Evolutionary conservation across 1,140 invertebrate genomes (phyloP), one percentile per base, ranked within the genome.

Genomic region (Drosophila carrolli): DNA sequence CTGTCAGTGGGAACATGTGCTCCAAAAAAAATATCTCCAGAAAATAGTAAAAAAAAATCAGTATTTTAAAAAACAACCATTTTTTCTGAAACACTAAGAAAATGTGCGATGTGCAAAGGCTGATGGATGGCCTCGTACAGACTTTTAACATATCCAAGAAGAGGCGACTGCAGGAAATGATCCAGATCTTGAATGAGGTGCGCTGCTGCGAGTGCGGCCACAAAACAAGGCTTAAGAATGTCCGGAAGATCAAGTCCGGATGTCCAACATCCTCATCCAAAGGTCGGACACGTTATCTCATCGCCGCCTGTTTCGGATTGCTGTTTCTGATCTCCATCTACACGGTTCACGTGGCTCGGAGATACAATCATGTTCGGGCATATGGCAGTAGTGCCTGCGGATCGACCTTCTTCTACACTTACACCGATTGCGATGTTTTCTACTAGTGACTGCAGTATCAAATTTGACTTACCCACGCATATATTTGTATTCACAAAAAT

Each of bases 201-300:
- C 81, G 73, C 0, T 80, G 73, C 62, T 84, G 81, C 10, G 55
- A 81, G 0, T 86, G 81, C 23, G 62, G 72, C 8, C 81, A 84
- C 40, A 19, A 11, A 10, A 40, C 9, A 0, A 51, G 81, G 0
- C 10, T 84, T 5, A n/a, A 13, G 1, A 27, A 19, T 1, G 54
- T 8, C 0, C 11, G 16, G 7, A 23, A 37, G 11, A 4, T 5
- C 0, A 44, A 38, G 35, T 13, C 27, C 0, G 14, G 7, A 32
- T n/a, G 10, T 5, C 29, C 1, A 0, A 4, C 14, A 27, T 6
- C 9, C n/a, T 1, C 14, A 19, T n/a, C 46, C 1, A 11, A 40
- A 8, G 38, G 13, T 46, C 32, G 58, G 11, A 4, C 10, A 6
- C 19, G 19, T 4, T 10, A 4, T 5, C 4, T 73, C 11, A 5